A percentile compares a stretch with the other conserved stretches of the same genome.
These are phyloP conservation scores for Sinodicranocentrus sp. DNA, from an alignment of 2,888 invertebrate genomes.

Conservation along the genomic window DNA sequence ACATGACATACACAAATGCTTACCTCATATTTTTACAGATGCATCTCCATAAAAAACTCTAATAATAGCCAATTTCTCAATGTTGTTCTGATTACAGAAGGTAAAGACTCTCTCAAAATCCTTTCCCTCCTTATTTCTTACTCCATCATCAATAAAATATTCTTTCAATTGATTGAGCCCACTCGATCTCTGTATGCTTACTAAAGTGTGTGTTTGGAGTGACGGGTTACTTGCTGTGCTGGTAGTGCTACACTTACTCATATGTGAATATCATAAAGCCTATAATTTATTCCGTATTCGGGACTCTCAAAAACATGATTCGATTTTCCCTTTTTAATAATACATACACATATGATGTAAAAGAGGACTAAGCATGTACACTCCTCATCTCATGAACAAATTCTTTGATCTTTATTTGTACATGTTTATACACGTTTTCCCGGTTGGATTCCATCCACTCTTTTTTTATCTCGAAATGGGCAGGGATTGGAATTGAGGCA, in stretches of 20 bases:
- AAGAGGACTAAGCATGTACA: neutral
- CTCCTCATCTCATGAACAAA: no score
- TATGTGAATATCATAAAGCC: neutral
- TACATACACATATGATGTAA: neutral
- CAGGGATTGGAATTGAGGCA: slow-evolving; percentile 58
- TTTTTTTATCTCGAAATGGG: slow-evolving; percentile 6
- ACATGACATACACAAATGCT: slow-evolving; percentile 33
- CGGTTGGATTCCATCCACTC: slow-evolving; percentile 22
- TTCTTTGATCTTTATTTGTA: slow-evolving; percentile 41
- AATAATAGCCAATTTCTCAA: slow-evolving; percentile 51
- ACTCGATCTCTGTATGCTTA: neutral
- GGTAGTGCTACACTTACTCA: neutral
- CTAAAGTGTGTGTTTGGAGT: neutral
- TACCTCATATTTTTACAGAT: slow-evolving; percentile 14
- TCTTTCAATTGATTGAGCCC: neutral
- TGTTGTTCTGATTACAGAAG: slow-evolving; percentile 19
- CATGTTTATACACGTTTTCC: slow-evolving; percentile 36
- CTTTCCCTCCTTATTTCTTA: neutral
- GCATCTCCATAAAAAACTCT: slow-evolving; percentile 8
- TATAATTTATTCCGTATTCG: slow-evolving; percentile 39
- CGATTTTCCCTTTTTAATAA: slow-evolving; percentile 45
- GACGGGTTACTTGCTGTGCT: neutral
- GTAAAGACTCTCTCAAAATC: neutral
- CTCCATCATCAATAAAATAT: slow-evolving; percentile 19
- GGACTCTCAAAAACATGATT: slow-evolving; percentile 31